Percentiles rank a stretch among this genome's conserved stretches.
phyloP scores from a whole-genome alignment of 2,888 invertebrate genomes.

The Caenorhabditis japonica region DNA sequence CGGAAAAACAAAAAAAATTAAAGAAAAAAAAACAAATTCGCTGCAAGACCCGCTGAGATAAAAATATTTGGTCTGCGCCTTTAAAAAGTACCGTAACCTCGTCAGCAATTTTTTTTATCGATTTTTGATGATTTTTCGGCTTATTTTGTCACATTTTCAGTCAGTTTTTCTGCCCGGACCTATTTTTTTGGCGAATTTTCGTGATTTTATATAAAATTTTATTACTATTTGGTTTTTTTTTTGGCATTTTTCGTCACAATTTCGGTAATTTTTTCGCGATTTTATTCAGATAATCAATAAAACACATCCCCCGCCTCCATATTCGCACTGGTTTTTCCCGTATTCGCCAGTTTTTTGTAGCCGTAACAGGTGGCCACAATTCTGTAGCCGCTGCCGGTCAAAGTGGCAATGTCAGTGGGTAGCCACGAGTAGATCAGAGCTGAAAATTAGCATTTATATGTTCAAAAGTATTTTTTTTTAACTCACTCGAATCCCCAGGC shows the following conservation, averaged over 20 bases:
- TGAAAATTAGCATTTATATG: background rate
- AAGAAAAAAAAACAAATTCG: too few relatives aligned
- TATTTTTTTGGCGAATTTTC: too few relatives aligned
- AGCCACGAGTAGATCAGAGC: slow-evolving; percentile 28
- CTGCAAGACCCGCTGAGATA: too few relatives aligned
- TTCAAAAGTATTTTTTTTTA: background rate
- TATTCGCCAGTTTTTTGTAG: slow-evolving; percentile 13
- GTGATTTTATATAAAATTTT: too few relatives aligned
- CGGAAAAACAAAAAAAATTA: too few relatives aligned
- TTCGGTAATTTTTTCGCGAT: background rate
- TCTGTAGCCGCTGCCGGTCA: slow-evolving; percentile 3
- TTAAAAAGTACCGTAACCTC: too few relatives aligned
- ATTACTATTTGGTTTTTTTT: background rate
- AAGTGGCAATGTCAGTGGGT: background rate
- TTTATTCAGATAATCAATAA: slow-evolving; percentile 1
- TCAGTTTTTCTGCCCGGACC: too few relatives aligned
- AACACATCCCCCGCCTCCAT: background rate
- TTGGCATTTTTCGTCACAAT: background rate
- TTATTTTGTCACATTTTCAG: too few relatives aligned
- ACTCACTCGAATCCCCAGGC: slow-evolving; percentile 10
- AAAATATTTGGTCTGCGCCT: too few relatives aligned
- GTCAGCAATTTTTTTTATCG: too few relatives aligned
- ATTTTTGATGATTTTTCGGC: too few relatives aligned
- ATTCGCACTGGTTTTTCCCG: background rate
- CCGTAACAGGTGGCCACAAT: slow-evolving; percentile 33